Evolutionary conservation across 2,888 invertebrate genomes (phyloP).

Genomic region (Dioctria rufipes): DNA sequence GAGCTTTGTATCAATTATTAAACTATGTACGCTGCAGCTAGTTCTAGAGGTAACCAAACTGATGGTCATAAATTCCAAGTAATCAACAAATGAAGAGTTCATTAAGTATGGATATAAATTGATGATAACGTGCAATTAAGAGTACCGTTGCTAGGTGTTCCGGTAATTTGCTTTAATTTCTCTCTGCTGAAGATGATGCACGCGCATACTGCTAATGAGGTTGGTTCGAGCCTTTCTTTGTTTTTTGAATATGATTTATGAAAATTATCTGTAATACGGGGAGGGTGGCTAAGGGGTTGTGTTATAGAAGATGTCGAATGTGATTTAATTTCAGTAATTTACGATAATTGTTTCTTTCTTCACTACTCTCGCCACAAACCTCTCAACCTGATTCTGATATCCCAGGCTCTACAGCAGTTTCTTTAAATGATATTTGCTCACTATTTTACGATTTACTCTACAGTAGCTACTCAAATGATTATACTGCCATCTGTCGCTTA

Average conservation of each 20-base stretch:
- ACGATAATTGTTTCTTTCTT: too few relatives aligned
- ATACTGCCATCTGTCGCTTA: too few relatives aligned
- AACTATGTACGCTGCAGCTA: neutral
- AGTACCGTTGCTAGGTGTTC: constrained; percentile 37
- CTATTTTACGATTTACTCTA: too few relatives aligned
- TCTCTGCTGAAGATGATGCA: neutral
- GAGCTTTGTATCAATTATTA: neutral
- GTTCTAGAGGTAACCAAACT: neutral
- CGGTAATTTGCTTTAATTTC: constrained; percentile 26
- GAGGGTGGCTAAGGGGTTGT: too few relatives aligned
- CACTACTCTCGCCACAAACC: too few relatives aligned
- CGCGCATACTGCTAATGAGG: neutral
- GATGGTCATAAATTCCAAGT: constrained; percentile 11
- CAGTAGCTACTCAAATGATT: too few relatives aligned
- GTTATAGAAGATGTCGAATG: too few relatives aligned
- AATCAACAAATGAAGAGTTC: constrained; percentile 38
- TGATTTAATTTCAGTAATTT: too few relatives aligned
- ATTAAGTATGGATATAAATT: constrained; percentile 34
- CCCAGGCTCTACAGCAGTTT: too few relatives aligned
- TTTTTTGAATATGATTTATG: neutral
- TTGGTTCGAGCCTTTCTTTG: neutral
- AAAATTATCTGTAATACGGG: too few relatives aligned
- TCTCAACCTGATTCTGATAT: too few relatives aligned
- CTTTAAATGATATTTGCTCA: too few relatives aligned
- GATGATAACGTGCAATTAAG: constrained; percentile 39